Evolutionary conservation across 2,113 vertebrate species (phyloP), one percentile per base, ranked within the genome.

Genomic region (Chaetura pelagica): DNA sequence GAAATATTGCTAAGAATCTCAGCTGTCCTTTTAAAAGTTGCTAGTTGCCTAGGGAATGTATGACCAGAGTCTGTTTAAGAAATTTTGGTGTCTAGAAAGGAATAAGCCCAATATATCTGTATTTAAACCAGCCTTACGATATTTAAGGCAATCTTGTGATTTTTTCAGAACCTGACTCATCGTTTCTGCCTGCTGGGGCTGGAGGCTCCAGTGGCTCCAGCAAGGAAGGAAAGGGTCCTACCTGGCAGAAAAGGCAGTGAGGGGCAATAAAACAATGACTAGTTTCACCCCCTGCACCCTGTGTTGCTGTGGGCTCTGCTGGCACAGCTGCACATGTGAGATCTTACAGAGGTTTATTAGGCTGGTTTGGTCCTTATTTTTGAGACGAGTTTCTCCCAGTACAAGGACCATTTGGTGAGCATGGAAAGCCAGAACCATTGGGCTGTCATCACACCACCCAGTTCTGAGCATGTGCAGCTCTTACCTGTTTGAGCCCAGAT

Each of bases 101-200:
- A 93, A 83, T 90, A 90, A 85, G 67, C 78, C 88, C 84, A 90
- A 83, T 80, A 76, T 85, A 90, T 88, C 85, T 77, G 48, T 66
- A 72, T 93, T 93, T 87, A 77, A 91, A 94, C n/a, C 46, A 82
- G 42, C 34, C 40, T 52, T 32, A 59, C 0, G 7, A 59, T 90
- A 94, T 96, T 93, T 94, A 64, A 96, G 94, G 91, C 62, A 69
- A 67, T 46, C 35, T 61, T 87, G 54, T 52, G 84, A 64, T 69
- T 87, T 90, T 92, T 79, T 76, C 81, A 73, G 78, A 51, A 49
- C 91, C 84, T 96, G 95, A 93, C 72, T 95, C 93, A 95, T 63
- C 6, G 26, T 85, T 94, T 69, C 81, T 91, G 91, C 66, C 49
- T 52, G 24, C 59, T 62, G 78, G 54, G 87, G 81, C 68, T 90